Conservation (phyloP, 2,113 vertebrate genomes). For the Cnemophilus loriae region DNA sequence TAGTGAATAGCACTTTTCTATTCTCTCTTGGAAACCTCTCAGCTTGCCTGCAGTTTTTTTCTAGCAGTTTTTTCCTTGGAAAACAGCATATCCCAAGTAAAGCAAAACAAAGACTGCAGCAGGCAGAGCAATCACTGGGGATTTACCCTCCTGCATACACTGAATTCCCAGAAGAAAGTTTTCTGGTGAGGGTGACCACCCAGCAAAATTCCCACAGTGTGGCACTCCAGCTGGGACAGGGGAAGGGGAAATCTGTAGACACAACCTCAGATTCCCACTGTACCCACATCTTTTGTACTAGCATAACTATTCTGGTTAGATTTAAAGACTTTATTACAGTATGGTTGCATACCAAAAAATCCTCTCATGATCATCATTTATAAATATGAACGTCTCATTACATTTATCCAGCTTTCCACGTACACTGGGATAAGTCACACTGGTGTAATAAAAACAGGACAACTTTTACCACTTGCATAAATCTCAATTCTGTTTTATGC, state of each 20-base stretch:
- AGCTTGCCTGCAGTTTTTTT: neutral
- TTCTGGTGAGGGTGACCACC: neutral
- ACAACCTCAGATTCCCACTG: neutral
- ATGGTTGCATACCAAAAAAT: neutral
- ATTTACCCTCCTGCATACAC: neutral
- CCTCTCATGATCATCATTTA: neutral
- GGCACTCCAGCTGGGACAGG: neutral
- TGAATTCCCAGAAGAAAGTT: neutral
- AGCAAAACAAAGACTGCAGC: neutral
- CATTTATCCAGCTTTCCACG: neutral
- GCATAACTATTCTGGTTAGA: neutral
- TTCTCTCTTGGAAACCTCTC: neutral
- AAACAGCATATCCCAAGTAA: neutral
- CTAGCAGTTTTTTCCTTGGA: neutral
- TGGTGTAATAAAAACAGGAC: neutral
- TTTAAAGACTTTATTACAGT: neutral
- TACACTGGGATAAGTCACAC: neutral
- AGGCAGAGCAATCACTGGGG: neutral
- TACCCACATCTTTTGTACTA: neutral
- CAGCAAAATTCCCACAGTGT: neutral
- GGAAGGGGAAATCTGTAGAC: neutral
- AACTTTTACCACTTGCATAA: neutral
- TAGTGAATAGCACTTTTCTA: neutral
- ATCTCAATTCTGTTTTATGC: neutral
- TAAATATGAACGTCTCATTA: accelerated